These are phyloP conservation scores for Ophraella communa DNA, from an alignment of 2,888 invertebrate genomes.

Conservation along the genomic window DNA sequence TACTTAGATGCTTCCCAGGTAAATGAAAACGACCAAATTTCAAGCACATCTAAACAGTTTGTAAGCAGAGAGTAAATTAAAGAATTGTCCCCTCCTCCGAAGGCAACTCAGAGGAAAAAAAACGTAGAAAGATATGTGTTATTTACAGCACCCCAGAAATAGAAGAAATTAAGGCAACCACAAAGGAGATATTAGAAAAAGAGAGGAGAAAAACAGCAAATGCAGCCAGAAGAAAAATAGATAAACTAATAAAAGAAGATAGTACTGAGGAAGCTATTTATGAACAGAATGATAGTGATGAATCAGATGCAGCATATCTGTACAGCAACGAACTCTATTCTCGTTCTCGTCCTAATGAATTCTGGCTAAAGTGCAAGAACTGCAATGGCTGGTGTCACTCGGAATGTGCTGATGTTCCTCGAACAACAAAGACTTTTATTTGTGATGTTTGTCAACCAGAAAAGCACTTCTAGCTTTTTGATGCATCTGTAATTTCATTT, in stretches of 20 bases:
- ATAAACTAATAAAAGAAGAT: conserved; percentile 8
- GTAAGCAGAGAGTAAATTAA: neutral
- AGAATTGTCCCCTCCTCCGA: neutral
- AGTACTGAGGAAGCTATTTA: conserved; percentile 1
- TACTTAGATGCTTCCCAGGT: neutral
- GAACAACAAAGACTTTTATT: too few species aligned
- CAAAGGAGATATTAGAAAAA: neutral
- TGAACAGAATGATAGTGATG: neutral
- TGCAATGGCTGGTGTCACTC: neutral
- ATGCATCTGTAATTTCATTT: too few species aligned
- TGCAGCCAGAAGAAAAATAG: conserved; percentile 9
- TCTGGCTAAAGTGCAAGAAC: conserved; percentile 12
- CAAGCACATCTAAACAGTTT: neutral
- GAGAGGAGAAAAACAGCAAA: conserved; percentile 11
- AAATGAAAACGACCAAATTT: neutral
- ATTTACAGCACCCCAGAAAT: conserved; percentile 17
- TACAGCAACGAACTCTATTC: conserved; percentile 26
- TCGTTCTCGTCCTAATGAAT: conserved; percentile 11
- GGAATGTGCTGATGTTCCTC: too few species aligned
- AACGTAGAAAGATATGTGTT: conserved; percentile 3
- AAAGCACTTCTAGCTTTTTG: too few species aligned
- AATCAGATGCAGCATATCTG: conserved; percentile 16
- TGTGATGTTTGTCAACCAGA: too few species aligned
- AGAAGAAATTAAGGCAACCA: neutral
- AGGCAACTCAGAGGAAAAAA: conserved; percentile 3